Evolutionary conservation across 2,797 vertebrate species (phyloP).

Genomic region (Dromococcyx pavoninus): DNA sequence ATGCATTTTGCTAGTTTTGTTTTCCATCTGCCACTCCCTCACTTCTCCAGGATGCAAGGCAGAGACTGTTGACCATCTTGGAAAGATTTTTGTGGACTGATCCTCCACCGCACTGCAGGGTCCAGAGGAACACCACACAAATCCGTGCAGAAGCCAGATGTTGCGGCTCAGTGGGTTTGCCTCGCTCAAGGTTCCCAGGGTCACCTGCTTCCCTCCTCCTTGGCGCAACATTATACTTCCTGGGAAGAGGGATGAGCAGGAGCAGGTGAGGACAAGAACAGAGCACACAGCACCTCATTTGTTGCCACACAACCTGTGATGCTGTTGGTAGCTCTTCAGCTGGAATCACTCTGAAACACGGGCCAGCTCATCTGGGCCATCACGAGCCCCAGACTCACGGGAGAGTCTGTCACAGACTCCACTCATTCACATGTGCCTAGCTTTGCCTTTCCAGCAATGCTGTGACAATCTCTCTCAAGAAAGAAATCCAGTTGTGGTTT

Average conservation of each 20-base stretch:
- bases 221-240: rapidly evolving
- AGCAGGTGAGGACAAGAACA: not conserved
- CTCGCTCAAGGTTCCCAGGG: not conserved
- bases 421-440: rapidly evolving
- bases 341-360: not conserved
- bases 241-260: not conserved
- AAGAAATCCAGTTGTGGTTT: not conserved
- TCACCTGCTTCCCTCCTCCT: not conserved
- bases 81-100: not conserved
- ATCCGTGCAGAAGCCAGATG: rapidly evolving
- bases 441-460: not conserved
- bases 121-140: not conserved
- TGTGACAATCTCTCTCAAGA: not conserved
- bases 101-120: not conserved
- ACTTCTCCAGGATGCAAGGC: not conserved
- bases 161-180: not conserved
- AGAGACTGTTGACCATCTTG: not conserved
- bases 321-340: not conserved
- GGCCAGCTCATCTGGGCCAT: not conserved
- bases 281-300: not conserved
- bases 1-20: not conserved
- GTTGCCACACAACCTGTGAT: rapidly evolving
- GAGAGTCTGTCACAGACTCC: not conserved
- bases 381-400: not conserved
- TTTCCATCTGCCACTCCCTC: not conserved